These are phyloP conservation scores for Synergus itoensis DNA, from an alignment of 2,888 invertebrate genomes.

Conservation along the genomic window DNA sequence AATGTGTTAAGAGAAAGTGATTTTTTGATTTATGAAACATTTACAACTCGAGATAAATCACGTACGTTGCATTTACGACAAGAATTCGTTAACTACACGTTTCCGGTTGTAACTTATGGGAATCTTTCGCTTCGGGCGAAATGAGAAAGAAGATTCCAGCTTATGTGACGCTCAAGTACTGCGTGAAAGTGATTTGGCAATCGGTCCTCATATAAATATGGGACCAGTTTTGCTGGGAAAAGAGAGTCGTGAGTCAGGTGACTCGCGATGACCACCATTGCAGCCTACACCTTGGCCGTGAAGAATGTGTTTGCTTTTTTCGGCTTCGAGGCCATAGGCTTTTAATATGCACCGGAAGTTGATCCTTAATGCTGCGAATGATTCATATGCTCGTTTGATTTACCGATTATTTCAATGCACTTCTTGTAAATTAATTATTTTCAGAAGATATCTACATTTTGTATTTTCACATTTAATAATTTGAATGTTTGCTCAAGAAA, in stretches of 20 bases:
- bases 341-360: constrained; percentile 1
- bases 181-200: constrained; percentile 61
- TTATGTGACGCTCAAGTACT: constrained; percentile 9
- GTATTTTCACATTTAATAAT: too few species aligned
- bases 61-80: neutral
- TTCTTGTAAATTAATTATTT: neutral
- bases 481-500: too few species aligned
- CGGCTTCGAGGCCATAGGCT: constrained; percentile 50
- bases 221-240: constrained; percentile 35
- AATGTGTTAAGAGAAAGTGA: constrained; percentile 21
- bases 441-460: neutral
- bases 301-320: constrained; percentile 52
- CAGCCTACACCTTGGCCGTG: constrained; percentile 59
- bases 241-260: constrained; percentile 45
- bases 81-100: constrained; percentile 14
- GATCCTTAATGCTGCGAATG: neutral
- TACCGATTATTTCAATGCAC: too few species aligned
- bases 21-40: constrained; percentile 29
- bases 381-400: neutral
- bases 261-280: constrained; percentile 48
- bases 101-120: constrained; percentile 26
- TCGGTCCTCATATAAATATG: constrained; percentile 43
- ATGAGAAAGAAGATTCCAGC: constrained; percentile 17
- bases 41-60: constrained; percentile 2
- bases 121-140: neutral